phyloP scores from a whole-genome alignment of 92 coral and sea anemone genomes.

The Epizoanthus fatuus region DNA sequence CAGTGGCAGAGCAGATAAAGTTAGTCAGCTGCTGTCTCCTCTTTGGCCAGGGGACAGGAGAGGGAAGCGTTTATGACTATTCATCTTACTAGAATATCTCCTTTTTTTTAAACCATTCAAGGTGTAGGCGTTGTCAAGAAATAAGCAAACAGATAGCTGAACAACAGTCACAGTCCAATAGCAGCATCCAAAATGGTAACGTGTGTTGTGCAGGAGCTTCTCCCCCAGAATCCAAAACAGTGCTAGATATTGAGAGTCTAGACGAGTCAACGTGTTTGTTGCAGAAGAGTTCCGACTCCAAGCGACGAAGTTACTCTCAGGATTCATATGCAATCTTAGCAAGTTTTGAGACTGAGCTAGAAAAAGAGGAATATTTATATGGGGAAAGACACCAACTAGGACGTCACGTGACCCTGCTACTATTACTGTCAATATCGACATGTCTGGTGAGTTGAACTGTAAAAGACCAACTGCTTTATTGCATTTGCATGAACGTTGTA shows the following conservation, averaged over 20 bases:
- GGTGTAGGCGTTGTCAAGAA: constrained; percentile 47
- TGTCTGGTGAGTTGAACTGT: constrained; percentile 69
- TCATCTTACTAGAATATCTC: too few species aligned
- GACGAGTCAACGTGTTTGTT: constrained; percentile 27
- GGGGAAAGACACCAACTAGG: constrained; percentile 92
- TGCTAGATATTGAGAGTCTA: constrained; percentile 27
- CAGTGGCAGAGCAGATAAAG: too few species aligned
- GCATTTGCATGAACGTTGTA: too few species aligned
- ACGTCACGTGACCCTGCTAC: constrained; percentile 84
- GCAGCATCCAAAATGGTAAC: background rate
- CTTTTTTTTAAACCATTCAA: background rate
- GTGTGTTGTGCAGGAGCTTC: constrained; percentile 14
- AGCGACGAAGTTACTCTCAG: constrained; percentile 16
- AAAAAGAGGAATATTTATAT: constrained; percentile 69
- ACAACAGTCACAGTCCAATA: background rate
- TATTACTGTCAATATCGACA: constrained; percentile 63
- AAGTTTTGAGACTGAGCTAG: constrained; percentile 57
- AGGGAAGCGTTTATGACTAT: too few species aligned
- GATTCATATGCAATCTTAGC: constrained; percentile 16
- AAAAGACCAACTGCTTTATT: background rate
- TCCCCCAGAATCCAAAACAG: background rate
- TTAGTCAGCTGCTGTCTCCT: too few species aligned
- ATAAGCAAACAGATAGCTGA: constrained; percentile 31
- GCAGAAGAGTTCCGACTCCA: constrained; percentile 14
- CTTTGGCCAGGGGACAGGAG: too few species aligned